phyloP scores from a whole-genome alignment of 2,797 vertebrate species.

The Fratercula arctica region DNA sequence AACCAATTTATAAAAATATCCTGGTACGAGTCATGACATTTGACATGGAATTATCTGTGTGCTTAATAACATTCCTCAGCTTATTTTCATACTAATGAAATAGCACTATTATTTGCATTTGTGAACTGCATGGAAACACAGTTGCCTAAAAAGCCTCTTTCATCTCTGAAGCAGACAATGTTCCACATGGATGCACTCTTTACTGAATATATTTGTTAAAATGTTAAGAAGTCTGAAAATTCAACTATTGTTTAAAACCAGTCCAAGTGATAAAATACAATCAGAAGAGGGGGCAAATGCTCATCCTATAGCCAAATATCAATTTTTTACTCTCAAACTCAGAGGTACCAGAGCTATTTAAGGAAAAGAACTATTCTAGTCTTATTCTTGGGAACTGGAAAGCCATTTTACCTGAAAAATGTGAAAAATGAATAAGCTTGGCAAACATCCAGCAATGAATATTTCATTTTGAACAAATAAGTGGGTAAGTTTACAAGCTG shows the following conservation, averaged over 20 bases:
- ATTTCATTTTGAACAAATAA: not conserved
- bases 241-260: not conserved
- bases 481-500: not conserved
- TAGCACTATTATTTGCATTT: conserved; percentile 10
- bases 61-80: not conserved
- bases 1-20: conserved; percentile 21
- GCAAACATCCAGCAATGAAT: not conserved
- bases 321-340: not conserved
- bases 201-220: not conserved
- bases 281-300: not conserved
- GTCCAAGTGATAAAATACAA: not conserved
- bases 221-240: not conserved
- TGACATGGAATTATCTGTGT: conserved; percentile 35
- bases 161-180: not conserved
- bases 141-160: not conserved
- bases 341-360: not conserved
- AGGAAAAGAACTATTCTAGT: not conserved
- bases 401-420: not conserved
- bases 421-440: not conserved
- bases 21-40: conserved; percentile 17
- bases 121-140: not conserved
- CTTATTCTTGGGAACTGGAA: not conserved
- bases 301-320: not conserved
- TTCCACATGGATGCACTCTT: not conserved
- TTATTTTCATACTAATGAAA: conserved; percentile 53